These are phyloP conservation scores for Acleris laterana DNA, from an alignment of 2,888 invertebrate genomes.

Conservation along the genomic window DNA sequence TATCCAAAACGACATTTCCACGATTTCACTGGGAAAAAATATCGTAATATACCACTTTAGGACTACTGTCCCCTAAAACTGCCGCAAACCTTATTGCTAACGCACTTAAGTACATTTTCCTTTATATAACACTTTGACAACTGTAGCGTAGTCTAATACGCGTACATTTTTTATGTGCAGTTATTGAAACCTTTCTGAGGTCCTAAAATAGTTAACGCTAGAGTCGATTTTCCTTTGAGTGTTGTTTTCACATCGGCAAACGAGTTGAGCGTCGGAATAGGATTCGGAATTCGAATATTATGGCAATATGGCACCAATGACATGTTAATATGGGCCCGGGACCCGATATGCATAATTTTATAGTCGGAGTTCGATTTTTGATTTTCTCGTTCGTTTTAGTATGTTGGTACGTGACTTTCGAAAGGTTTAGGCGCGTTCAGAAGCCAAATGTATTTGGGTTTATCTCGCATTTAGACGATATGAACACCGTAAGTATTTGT, in stretches of 20 bases:
- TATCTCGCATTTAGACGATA: not conserved
- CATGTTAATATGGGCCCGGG: constrained; percentile 36
- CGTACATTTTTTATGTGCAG: constrained; percentile 4
- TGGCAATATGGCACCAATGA: constrained; percentile 38
- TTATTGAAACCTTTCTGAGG: not conserved
- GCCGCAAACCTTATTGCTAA: constrained; percentile 13
- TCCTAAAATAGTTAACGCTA: constrained; percentile 4
- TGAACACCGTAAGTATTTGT: not conserved
- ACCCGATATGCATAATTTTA: constrained; percentile 39
- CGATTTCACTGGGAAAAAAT: constrained; percentile 27
- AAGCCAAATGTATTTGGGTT: constrained; percentile 11
- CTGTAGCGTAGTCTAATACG: constrained; percentile 22
- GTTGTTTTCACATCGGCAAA: constrained; percentile 20
- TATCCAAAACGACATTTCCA: constrained; percentile 35
- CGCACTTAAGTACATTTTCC: constrained; percentile 20
- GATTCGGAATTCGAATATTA: constrained; percentile 36
- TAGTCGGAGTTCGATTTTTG: constrained; percentile 35
- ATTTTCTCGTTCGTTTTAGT: constrained; percentile 33
- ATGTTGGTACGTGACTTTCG: constrained; percentile 33
- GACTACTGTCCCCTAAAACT: not conserved
- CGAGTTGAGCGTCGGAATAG: constrained; percentile 24
- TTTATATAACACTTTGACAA: constrained; percentile 28
- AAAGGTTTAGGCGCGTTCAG: constrained; percentile 4
- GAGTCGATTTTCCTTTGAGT: constrained; percentile 7
- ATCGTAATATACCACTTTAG: constrained; percentile 27